Evolutionary conservation across 1,140 invertebrate species (phyloP), one percentile per base, ranked within the genome.

Genomic region (Euura saliciscinereae): DNA sequence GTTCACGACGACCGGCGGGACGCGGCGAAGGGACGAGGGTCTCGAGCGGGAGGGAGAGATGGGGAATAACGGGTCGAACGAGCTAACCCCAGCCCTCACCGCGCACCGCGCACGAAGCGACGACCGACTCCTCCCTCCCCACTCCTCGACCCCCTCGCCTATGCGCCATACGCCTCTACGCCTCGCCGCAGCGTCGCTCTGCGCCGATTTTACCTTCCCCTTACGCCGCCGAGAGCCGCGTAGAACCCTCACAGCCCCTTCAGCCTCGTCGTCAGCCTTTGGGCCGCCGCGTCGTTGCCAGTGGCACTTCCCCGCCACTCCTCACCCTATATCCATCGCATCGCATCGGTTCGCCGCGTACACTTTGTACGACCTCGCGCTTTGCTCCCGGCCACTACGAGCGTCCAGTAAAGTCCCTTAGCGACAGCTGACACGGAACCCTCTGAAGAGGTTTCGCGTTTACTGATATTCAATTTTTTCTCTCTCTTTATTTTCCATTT

Each of bases 51-150:
- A 59, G 74, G 73, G 71, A 46, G 76, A 79, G 78, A 80, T 83
- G 78, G 80, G 85, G 85, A 85, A 86, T 86, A 87, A 87, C 86
- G 85, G 86, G 86, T 87, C 86, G 86, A 87, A 87, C 85, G 85
- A 87, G 86, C 86, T 87, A 86, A 86, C 82, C 85, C 82, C 80
- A 86, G 83, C 79, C 79, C 75, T 80, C 74, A 67, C 78, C 72
- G 59, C 72, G 71, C 75, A 74, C 73, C 73, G 69, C 45, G 65
- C 42, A 45, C 43, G 42, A 7, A 42, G 28, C 51, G 51, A 59
- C 51, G 51, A 59, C 51, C 8, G 13, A 8, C 51, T 59, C 51
- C 28, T 28, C 28, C 28, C 28, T 28, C 28, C 28, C 28, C 51
- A 6, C 51, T 59, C 51, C 6, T n/a, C 28, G 28, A 28, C 0